Base-by-base conservation (phyloP, 2,888 invertebrate genomes). In the Pristionchus arcanus region DNA sequence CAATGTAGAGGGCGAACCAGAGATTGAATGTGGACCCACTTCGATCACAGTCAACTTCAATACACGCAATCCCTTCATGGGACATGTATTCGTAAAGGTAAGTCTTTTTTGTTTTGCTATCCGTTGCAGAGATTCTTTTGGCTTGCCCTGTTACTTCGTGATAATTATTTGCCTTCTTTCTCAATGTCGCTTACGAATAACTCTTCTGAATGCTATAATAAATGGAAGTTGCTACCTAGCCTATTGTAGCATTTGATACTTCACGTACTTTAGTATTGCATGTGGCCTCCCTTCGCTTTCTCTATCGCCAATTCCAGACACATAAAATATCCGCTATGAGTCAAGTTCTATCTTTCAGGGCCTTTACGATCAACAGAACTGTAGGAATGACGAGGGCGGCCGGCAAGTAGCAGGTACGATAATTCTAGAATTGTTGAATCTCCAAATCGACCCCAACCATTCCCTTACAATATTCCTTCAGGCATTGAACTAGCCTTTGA, bases 11-110 rank as follows among this genome's bases (percentile, higher is more conserved):
- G 94, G 95, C 42, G 95, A 95, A 90, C 95, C 95, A 15, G 95
- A 95, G 91, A 94, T 95, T 89, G 95, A 95, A 90, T 95, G 95
- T 91, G 95, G 95, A 16, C 93, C 95, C 86, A 93, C 92, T 21
- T 93, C 94, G 9, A 94, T 94, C 84, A 94, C 94, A 81, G 93
- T 95, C 91, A 93, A 92, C 90, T 93, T 93, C 91, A 94, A 94
- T 91, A 94, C 94, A 34, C 91, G 92, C 34, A 94, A 94, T 90
- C 88, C 92, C 31, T 94, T 94, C 90, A 93, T 94, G 90, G 94
- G 94, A 25, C 92, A 94, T 91, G 93, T 94, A 42, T 94, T 93
- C 90, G 94, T 94, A 74, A 94, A 94, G 88, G 90, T 90, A 66
- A 37, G 63, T 55, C 42, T 11, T 49, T 49, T 49, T 49, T 9